phyloP scores from a whole-genome alignment of 2,888 invertebrate genomes.

The Eilema griseolum region DNA sequence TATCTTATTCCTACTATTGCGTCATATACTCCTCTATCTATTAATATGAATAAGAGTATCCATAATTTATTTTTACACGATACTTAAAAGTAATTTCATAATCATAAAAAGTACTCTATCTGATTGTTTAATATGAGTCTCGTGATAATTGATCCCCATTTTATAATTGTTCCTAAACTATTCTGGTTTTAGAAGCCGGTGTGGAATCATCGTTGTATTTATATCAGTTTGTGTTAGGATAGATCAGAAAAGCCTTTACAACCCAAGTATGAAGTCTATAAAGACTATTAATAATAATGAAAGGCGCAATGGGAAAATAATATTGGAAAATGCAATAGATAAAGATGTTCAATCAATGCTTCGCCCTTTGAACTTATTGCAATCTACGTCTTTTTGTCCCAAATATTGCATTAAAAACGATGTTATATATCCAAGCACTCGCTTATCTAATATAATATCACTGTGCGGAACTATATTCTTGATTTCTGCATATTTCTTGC shows the following conservation, averaged over 20 bases:
- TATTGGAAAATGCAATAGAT: background rate
- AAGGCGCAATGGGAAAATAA: background rate
- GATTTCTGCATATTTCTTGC: background rate
- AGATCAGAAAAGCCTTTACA: background rate
- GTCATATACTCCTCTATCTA: too few species aligned
- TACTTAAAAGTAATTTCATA: background rate
- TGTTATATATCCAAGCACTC: conserved; percentile 17
- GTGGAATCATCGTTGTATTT: background rate
- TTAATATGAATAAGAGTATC: too few species aligned
- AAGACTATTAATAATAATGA: background rate
- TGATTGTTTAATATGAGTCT: background rate
- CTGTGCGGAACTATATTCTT: background rate
- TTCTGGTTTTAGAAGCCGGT: background rate
- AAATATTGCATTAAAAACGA: conserved; percentile 29
- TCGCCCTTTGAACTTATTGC: conserved; percentile 28
- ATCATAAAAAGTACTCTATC: background rate
- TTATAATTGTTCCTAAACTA: background rate
- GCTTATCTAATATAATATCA: conserved; percentile 7
- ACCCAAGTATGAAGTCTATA: background rate
- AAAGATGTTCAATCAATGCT: conserved; percentile 25
- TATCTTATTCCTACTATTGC: too few species aligned
- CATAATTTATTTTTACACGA: background rate
- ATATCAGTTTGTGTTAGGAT: background rate
- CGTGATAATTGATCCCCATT: background rate
- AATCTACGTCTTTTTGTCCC: conserved; percentile 19